Base-by-base conservation (phyloP, 2,113 vertebrate species). In the Ceyx melanurus region DNA sequence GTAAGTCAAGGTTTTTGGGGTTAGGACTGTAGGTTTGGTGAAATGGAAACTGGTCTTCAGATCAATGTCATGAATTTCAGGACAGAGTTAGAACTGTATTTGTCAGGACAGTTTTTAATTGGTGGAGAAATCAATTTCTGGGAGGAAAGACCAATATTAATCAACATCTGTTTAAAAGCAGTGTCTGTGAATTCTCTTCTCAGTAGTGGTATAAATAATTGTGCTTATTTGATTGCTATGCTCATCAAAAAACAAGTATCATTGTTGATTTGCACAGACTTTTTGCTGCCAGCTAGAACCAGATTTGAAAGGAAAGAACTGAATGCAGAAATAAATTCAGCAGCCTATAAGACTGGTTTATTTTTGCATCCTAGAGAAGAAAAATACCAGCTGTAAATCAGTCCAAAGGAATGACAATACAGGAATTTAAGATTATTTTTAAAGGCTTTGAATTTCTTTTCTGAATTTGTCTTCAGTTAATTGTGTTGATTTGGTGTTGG, bases 91-190 rank as follows among this genome's bases (percentile, higher is more conserved):
- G 81, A 87, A 76, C 56, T 67, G 0, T 48, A 31, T 89, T 90
- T 82, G 28, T 92, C 62, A 58, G 78, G 29, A 46, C 29, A 73
- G n/a, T 60, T 50, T 95, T 80, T 92, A 94, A 92, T 74, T 96
- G 65, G 11, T 90, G 75, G n/a, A 91, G 53, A 87, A 82, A 95
- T 90, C 22, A 66, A 67, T 94, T 85, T 73, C 54, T 89, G 56
- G 1, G 42, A 92, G 92, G 84, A 87, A 76, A 82, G 40, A 85
- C 56, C 64, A 53, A 81, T 96, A 68, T 93, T 91, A 87, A 83
- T 94, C 75, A 93, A 48, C 40, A 14, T 88, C 56, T 82, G 23
- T 89, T 92, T 92, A 87, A 86, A 89, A 71, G 20, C 42, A 76
- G 6, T 66, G 51, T 79, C 57, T 85, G 43, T 89, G 22, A 51